Evolutionary conservation across 2,888 invertebrate genomes (phyloP).

Genomic region (Pseudococcus longispinus): DNA sequence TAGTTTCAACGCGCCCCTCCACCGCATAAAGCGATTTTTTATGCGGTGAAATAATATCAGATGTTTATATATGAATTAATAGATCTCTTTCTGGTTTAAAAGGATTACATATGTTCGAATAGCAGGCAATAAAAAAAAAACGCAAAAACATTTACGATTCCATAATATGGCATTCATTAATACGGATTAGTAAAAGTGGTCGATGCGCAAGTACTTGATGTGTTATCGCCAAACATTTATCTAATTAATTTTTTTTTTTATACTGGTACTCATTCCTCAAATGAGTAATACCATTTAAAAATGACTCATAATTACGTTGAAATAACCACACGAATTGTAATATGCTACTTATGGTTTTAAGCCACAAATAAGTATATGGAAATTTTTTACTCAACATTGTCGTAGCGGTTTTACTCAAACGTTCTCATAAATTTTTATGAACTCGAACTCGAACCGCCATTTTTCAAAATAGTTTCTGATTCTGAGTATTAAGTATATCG

Average conservation of each 20-base stretch:
- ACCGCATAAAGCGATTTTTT: background rate
- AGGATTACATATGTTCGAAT: background rate
- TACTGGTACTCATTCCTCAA: background rate
- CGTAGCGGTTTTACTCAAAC: background rate
- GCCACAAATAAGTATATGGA: background rate
- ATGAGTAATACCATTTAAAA: background rate
- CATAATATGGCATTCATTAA: background rate
- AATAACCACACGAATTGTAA: background rate
- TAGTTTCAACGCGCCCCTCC: background rate
- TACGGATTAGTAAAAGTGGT: background rate
- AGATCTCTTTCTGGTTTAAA: background rate
- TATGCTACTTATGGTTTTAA: background rate
- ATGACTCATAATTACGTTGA: background rate
- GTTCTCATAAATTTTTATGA: background rate
- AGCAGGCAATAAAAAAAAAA: background rate
- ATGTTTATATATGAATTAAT: background rate
- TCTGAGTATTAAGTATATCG: background rate
- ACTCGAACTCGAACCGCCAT: background rate
- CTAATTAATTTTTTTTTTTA: background rate
- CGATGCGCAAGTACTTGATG: background rate
- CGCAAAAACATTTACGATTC: background rate
- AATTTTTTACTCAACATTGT: constrained; percentile 3
- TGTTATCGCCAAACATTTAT: background rate
- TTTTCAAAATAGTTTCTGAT: background rate
- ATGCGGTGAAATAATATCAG: background rate